Evolutionary conservation across 2,113 vertebrate genomes (phyloP).

Genomic region (Ciconia maguari): DNA sequence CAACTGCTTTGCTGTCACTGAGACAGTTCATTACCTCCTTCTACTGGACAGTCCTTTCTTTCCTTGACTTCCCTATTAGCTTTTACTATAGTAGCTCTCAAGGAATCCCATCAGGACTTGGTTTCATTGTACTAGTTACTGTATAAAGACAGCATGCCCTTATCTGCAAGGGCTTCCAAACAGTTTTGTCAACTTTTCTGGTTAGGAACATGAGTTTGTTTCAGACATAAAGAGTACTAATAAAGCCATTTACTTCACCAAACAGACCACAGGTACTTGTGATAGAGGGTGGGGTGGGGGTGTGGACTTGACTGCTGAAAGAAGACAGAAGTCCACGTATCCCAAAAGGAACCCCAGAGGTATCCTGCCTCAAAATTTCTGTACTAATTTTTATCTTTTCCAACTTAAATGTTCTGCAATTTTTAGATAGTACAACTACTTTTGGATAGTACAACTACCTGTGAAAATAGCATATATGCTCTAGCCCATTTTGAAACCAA

Average conservation of each 20-base stretch:
- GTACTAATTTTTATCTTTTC: background rate
- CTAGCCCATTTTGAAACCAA: background rate
- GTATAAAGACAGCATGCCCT: background rate
- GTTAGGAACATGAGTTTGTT: background rate
- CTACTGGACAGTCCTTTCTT: background rate
- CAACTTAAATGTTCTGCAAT: background rate
- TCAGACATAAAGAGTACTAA: background rate
- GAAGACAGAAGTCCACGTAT: background rate
- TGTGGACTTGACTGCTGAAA: background rate
- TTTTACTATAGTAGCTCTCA: background rate
- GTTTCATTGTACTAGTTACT: background rate
- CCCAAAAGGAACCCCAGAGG: background rate
- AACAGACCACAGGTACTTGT: background rate
- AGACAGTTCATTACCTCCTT: background rate
- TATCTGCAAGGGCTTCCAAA: background rate
- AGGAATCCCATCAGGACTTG: background rate
- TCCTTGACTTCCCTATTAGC: background rate
- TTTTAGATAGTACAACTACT: background rate
- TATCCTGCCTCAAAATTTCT: background rate
- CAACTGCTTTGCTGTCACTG: accelerated
- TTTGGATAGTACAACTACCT: background rate
- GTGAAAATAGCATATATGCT: background rate
- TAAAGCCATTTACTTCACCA: background rate
- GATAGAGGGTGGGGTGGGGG: accelerated
- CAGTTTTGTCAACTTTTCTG: background rate